Conservation (phyloP, 1,140 invertebrate genomes). For the Ips typographus region DNA sequence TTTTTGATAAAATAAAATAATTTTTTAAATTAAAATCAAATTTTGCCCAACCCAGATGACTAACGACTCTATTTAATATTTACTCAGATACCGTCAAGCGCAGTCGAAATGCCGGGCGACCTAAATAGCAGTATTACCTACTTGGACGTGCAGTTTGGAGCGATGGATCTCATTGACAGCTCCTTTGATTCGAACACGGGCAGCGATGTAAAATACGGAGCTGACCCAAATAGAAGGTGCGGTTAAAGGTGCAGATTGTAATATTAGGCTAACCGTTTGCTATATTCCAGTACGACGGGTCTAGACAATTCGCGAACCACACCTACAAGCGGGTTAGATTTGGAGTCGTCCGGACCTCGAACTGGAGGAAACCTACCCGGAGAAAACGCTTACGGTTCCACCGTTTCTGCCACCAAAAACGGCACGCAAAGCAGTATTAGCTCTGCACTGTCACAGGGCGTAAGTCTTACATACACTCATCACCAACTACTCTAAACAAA, state of each 20-base stretch:
- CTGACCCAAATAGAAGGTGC: slow-evolving; percentile 22
- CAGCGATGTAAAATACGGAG: slow-evolving; percentile 53
- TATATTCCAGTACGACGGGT: slow-evolving; percentile 17
- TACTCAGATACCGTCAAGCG: slow-evolving; percentile 81
- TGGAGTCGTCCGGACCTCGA: slow-evolving; percentile 35
- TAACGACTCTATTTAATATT: not conserved
- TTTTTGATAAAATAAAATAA: too few species aligned
- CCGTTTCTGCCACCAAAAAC: slow-evolving; percentile 42
- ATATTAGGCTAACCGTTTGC: not conserved
- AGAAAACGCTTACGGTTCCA: slow-evolving; percentile 44
- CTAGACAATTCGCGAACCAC: slow-evolving; percentile 37
- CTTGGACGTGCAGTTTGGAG: slow-evolving; percentile 93
- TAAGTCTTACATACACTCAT: slow-evolving; percentile 38
- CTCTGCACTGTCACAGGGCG: slow-evolving; percentile 50
- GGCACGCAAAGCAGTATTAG: slow-evolving; percentile 52
- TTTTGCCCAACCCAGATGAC: not conserved
- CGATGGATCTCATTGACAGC: slow-evolving; percentile 77
- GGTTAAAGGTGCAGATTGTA: not conserved
- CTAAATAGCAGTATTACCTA: slow-evolving; percentile 70
- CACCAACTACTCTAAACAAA: not conserved
- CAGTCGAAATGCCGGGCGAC: slow-evolving; percentile 95
- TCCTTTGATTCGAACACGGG: slow-evolving; percentile 56
- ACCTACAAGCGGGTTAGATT: slow-evolving; percentile 42
- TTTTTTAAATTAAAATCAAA: not conserved
- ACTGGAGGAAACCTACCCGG: slow-evolving; percentile 37